Evolutionary conservation across 1,140 invertebrate genomes (phyloP), one percentile per base, ranked within the genome.

Genomic region (Plutomurus gul): DNA sequence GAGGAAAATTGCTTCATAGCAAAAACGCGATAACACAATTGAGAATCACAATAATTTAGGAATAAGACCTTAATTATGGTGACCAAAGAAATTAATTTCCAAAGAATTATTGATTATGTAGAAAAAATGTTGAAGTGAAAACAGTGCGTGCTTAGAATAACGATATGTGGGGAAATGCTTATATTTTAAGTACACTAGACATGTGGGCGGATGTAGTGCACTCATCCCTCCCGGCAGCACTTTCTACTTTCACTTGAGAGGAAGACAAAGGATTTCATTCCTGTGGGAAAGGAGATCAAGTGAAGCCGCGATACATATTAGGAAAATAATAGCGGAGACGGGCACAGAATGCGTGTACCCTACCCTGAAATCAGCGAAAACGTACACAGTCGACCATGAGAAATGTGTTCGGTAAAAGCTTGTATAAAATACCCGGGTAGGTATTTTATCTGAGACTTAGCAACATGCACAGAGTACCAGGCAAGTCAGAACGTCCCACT

Each of bases 131-230:
- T n/a, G n/a, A n/a, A n/a, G n/a, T 16, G 16, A 16, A 16, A 30
- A 65, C 3, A 65, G 13, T 5, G 1, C n/a, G 51, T 33, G 4
- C 27, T 65, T 33, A 65, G 56, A 65, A 65, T 65, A 27, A n/a
- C n/a, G n/a, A n/a, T n/a, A 65, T 65, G 36, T 65, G 56, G 56
- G 36, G 11, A 65, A 30, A 51, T 51, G 5, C n/a, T 36, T 65
- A 8, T 65, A 65, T 65, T n/a, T 65, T 65, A 65, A 65, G 56
- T 65, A 65, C 13, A 65, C 36, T 65, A 65, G 30, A 65, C 36
- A 33, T 65, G 56, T 36, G 36, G 56, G 56, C 56, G 56, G 56
- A 65, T 65, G 56, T 30, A 65, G 30, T 65, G 36, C 30, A 27
- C 16, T 65, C n/a, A 13, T 65, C 56, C 56, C 56, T 65, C 56